Evolutionary conservation across 2,888 invertebrate genomes (phyloP), one percentile per base, ranked within the genome.

Genomic region (Plebejus melissa): DNA sequence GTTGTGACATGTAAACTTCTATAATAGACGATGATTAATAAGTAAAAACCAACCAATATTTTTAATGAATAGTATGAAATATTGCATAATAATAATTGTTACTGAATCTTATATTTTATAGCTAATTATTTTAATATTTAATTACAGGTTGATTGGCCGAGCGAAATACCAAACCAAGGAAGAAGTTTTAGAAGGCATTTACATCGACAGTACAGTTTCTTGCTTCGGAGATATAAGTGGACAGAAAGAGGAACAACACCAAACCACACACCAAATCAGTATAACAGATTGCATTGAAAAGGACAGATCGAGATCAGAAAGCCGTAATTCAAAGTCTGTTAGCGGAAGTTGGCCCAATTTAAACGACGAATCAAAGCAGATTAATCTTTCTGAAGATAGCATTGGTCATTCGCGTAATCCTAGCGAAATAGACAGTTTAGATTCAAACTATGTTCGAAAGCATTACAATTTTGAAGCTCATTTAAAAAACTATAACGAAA

Each of bases 401-500:
- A 89, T 93, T 76, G 89, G 90, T 4, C 91, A 91, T 80, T 94
- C 94, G 22, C 90, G 92, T 28, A 94, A 94, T 79, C 94, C 92
- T 58, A 94, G 94, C 82, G 94, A 94, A 86, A 93, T 94, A 77
- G 95, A 95, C 81, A 94, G 94, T 83, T 87, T 94, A 81, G 94
- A 94, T 85, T 94, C 94, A 1, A 94, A 94, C 82, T 94, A 94
- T 87, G 94, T 94, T 69, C 90, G 94, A 81, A 94, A 94, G 84
- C 93, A 94, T 82, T 94, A 94, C 76, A 91, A 93, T 77, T 94
- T 94, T 81, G 94, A 94, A 80, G 92, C 90, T 57, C 90, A 94
- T 80, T 84, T 87, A 78, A 89, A 90, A 82, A 86, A 84, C 80
- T 92, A 89, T 79, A 94, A 93, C 82, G 92, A 91, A 76, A 91